Conservation (phyloP, 2,113 vertebrate genomes). For the Hypomesus transpacificus region DNA sequence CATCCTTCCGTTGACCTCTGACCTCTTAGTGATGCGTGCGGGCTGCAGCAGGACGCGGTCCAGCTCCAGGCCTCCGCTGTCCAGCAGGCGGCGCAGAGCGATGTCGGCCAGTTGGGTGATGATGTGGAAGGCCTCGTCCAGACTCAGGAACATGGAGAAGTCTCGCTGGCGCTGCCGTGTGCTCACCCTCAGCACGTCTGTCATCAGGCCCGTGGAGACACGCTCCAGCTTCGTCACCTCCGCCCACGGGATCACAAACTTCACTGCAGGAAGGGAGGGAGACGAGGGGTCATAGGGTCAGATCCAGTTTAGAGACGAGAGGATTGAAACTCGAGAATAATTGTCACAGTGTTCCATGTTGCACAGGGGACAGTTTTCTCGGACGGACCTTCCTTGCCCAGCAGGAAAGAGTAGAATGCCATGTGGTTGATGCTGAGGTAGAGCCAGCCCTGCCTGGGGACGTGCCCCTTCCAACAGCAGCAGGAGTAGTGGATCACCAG, state of each 20-base stretch:
- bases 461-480: conserved; percentile 96
- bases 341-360: background rate
- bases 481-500: conserved; percentile 91
- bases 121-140: conserved; percentile 81
- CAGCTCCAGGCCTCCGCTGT: conserved; percentile 87
- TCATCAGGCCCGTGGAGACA: conserved; percentile 83
- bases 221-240: conserved; percentile 90
- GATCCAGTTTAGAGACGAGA: background rate
- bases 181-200: conserved; percentile 81
- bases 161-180: conserved; percentile 83
- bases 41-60: conserved; percentile 86
- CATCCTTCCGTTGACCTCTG: conserved; percentile 10
- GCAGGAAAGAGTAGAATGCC: conserved; percentile 96
- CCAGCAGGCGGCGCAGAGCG: conserved; percentile 86
- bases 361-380: background rate
- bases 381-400: conserved; percentile 89
- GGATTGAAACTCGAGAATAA: background rate
- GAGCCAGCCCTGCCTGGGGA: conserved; percentile 95
- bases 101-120: conserved; percentile 94
- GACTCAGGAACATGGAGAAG: conserved; percentile 94
- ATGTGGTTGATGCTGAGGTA: conserved; percentile 96
- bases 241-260: conserved; percentile 90
- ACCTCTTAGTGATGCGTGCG: conserved; percentile 89
- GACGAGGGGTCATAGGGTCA: background rate
- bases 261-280: conserved; percentile 72